Conservation (phyloP, 2,797 vertebrate genomes). For the Austrolebias charrua region DNA sequence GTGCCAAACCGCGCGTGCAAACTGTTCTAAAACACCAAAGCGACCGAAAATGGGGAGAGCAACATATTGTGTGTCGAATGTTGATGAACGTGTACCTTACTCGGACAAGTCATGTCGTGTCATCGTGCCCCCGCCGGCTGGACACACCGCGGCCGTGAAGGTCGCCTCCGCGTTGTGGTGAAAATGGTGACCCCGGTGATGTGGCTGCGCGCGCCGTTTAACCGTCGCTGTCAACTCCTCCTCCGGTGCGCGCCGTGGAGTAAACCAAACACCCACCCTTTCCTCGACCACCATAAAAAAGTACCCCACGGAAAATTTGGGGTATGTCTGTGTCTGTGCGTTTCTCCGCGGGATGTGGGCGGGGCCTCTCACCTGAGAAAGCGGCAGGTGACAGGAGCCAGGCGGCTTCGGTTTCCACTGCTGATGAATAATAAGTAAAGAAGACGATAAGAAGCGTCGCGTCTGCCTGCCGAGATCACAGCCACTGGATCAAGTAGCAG, state of each 20-base stretch:
- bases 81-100: constrained; percentile 69
- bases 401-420: constrained; percentile 60
- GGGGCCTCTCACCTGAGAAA: constrained; percentile 47
- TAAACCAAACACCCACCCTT: constrained; percentile 62
- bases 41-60: background rate
- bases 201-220: constrained; percentile 63
- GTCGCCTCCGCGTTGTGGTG: constrained; percentile 56
- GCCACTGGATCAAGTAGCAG: constrained; percentile 59
- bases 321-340: background rate
- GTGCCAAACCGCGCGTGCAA: constrained; percentile 29
- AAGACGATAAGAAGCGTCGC: constrained; percentile 60
- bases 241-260: constrained; percentile 66
- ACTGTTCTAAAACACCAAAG: constrained; percentile 2
- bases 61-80: background rate
- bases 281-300: background rate
- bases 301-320: background rate
- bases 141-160: constrained; percentile 44
- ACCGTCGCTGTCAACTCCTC: constrained; percentile 70
- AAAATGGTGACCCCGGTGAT: constrained; percentile 25
- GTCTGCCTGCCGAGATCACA: constrained; percentile 62
- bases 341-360: background rate
- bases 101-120: constrained; percentile 75
- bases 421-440: constrained; percentile 78
- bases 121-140: constrained; percentile 42
- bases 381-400: constrained; percentile 51